These are phyloP conservation scores for Auanema sp. DNA, from an alignment of 2,888 invertebrate genomes.

Conservation along the genomic window DNA sequence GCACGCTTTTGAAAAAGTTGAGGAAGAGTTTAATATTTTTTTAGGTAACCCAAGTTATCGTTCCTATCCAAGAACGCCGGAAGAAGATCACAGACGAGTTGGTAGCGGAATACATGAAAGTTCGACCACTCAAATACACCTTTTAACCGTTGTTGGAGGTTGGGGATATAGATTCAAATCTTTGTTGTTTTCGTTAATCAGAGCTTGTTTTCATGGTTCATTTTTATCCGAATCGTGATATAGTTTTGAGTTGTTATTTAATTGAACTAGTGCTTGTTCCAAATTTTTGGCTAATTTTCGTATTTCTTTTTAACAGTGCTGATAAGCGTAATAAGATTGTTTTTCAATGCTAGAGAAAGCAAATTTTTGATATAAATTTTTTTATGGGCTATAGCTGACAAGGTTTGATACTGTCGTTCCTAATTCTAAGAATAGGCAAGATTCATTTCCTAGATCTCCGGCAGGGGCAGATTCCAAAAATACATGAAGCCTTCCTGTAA, in stretches of 20 bases:
- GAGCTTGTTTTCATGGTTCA: slow-evolving; percentile 1
- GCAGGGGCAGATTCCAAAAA: no score
- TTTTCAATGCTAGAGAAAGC: no score
- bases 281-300: not conserved
- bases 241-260: slow-evolving; percentile 10
- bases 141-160: not conserved
- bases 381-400: no score
- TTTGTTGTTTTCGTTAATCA: slow-evolving; percentile 1
- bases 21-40: slow-evolving; percentile 65
- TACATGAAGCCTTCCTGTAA: no score
- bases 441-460: no score
- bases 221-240: slow-evolving; percentile 11
- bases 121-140: slow-evolving; percentile 64
- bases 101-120: slow-evolving; percentile 81
- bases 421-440: no score
- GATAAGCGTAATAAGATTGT: no score
- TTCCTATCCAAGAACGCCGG: slow-evolving; percentile 80
- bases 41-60: slow-evolving; percentile 74
- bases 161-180: slow-evolving; percentile 1
- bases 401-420: not conserved
- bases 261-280: not conserved
- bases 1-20: slow-evolving; percentile 60
- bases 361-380: no score
- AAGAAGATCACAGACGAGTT: slow-evolving; percentile 82
- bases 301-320: slow-evolving; percentile 1